Percentiles rank a stretch among this genome's conserved stretches.
Evolutionary conservation across 1,140 invertebrate species (phyloP).

Genomic region (Pentalonia nigronervosa): DNA sequence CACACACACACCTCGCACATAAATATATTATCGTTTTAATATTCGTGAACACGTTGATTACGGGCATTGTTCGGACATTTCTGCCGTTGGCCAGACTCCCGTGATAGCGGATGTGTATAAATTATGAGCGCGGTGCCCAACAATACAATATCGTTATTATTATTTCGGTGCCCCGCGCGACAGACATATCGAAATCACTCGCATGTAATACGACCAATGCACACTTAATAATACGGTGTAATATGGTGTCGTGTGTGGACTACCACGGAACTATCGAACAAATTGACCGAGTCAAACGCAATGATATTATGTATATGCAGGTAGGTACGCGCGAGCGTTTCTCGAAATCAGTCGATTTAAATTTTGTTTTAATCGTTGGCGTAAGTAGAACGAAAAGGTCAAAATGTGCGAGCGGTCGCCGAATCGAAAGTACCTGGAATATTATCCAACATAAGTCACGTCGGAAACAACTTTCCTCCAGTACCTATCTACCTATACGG

Average conservation of each 20-base stretch:
- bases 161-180: not conserved
- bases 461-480: constrained; percentile 29
- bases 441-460: constrained; percentile 23
- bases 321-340: too few relatives aligned
- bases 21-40: constrained; percentile 5
- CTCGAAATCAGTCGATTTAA: not conserved
- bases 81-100: not conserved
- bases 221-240: too few relatives aligned
- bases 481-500: not conserved
- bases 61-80: constrained; percentile 22
- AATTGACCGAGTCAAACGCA: not conserved
- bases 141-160: not conserved
- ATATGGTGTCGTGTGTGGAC: not conserved
- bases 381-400: not conserved
- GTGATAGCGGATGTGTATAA: not conserved
- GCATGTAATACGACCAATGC: not conserved
- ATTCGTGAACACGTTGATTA: not conserved
- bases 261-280: not conserved
- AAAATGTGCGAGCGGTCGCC: not conserved
- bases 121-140: not conserved
- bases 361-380: not conserved
- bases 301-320: not conserved
- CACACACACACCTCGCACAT: not conserved
- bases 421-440: not conserved
- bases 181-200: not conserved